Percentiles rank a stretch among this genome's conserved stretches.
phyloP scores from a whole-genome alignment of 1,140 invertebrate genomes.

The Lasioglossum baleicum region DNA sequence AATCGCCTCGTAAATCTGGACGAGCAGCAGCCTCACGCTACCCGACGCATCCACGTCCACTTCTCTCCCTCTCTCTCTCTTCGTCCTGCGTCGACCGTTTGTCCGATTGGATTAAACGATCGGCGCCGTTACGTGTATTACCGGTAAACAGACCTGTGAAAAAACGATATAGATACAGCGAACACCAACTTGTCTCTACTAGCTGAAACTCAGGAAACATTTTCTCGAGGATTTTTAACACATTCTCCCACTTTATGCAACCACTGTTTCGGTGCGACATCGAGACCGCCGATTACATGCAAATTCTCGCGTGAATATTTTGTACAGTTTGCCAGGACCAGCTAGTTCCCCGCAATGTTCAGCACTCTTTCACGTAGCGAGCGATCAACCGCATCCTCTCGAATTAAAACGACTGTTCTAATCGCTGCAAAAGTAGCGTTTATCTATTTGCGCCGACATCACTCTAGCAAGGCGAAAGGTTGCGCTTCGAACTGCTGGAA shows the following conservation, averaged over 20 bases:
- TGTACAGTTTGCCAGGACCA: no score
- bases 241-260: neutral
- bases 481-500: no score
- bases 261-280: neutral
- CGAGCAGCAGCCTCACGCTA: constrained; percentile 30
- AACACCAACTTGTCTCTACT: neutral
- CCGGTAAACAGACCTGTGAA: constrained; percentile 38
- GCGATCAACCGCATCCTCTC: neutral
- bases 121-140: constrained; percentile 54
- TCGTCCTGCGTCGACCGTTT: constrained; percentile 59
- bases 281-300: no score
- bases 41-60: constrained; percentile 41
- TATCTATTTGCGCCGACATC: no score
- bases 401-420: neutral
- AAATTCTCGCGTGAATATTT: no score
- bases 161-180: constrained; percentile 26
- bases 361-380: no score
- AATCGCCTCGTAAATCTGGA: constrained; percentile 79
- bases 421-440: no score
- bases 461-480: no score
- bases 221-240: neutral
- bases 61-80: neutral
- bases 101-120: constrained; percentile 76
- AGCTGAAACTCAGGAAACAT: neutral
- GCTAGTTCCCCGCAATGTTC: no score